A percentile compares a stretch with the other conserved stretches of the same genome.
Conservation (phyloP, 2,113 vertebrate genomes). For the Pomatostomus ruficeps region DNA sequence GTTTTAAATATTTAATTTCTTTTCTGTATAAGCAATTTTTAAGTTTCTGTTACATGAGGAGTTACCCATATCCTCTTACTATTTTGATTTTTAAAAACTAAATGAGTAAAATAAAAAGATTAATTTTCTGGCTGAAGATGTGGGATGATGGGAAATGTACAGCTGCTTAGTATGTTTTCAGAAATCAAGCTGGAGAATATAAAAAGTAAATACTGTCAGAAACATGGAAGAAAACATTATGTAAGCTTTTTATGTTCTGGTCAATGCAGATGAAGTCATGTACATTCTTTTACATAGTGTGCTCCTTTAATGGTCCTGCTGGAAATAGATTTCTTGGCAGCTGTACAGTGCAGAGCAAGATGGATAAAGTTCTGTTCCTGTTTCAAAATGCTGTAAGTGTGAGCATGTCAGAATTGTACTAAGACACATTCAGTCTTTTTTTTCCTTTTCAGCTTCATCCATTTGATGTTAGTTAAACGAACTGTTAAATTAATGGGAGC, state of each 20-base stretch:
- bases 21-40: background rate
- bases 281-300: slow-evolving; percentile 1
- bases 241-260: slow-evolving; percentile 15
- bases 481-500: background rate
- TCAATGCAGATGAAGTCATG: slow-evolving; percentile 16
- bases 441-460: background rate
- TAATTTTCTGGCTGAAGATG: background rate
- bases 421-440: background rate
- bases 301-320: background rate
- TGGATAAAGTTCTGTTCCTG: background rate
- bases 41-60: background rate
- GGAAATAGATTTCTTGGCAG: slow-evolving; percentile 22
- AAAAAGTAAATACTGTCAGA: background rate
- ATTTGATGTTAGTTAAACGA: background rate
- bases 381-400: background rate
- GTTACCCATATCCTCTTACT: background rate
- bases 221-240: background rate
- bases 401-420: background rate
- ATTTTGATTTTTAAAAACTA: background rate
- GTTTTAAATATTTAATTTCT: slow-evolving; percentile 40
- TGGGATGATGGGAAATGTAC: background rate
- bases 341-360: background rate
- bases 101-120: background rate
- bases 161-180: slow-evolving; percentile 12
- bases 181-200: background rate